Evolutionary conservation across 2,113 vertebrate genomes (phyloP).

Genomic region (Albula goreensis): DNA sequence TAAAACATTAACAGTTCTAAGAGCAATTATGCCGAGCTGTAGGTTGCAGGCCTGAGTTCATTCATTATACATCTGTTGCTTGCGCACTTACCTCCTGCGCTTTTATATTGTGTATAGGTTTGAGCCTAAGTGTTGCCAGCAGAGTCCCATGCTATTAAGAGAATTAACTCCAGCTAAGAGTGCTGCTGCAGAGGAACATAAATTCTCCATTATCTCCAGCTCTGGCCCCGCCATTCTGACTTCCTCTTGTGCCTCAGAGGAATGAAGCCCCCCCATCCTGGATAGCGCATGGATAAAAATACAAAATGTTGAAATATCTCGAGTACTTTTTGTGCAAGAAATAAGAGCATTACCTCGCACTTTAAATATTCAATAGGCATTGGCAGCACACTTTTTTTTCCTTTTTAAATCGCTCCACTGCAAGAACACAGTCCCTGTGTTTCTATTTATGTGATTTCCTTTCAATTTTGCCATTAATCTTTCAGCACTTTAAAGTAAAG

Average conservation of each 20-base stretch:
- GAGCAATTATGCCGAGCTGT: conserved; percentile 54
- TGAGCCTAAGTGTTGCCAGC: conserved; percentile 47
- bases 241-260: background rate
- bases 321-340: conserved; percentile 8
- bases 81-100: conserved; percentile 33
- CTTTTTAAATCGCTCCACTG: background rate
- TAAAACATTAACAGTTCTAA: conserved; percentile 64
- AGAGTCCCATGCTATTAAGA: conserved; percentile 59
- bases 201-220: conserved; percentile 65
- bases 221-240: conserved; percentile 44
- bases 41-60: conserved; percentile 53
- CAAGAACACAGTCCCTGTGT: background rate
- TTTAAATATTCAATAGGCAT: conserved; percentile 16
- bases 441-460: background rate
- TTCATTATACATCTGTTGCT: conserved; percentile 63
- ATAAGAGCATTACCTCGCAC: conserved; percentile 1
- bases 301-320: background rate
- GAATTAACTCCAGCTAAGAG: conserved; percentile 64
- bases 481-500: background rate
- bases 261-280: background rate
- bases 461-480: background rate
- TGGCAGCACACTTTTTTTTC: background rate
- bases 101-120: conserved; percentile 53
- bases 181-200: conserved; percentile 58
- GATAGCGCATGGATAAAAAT: conserved; percentile 8